Conservation (phyloP, 2,888 invertebrate genomes). For the Conus canariensis region DNA sequence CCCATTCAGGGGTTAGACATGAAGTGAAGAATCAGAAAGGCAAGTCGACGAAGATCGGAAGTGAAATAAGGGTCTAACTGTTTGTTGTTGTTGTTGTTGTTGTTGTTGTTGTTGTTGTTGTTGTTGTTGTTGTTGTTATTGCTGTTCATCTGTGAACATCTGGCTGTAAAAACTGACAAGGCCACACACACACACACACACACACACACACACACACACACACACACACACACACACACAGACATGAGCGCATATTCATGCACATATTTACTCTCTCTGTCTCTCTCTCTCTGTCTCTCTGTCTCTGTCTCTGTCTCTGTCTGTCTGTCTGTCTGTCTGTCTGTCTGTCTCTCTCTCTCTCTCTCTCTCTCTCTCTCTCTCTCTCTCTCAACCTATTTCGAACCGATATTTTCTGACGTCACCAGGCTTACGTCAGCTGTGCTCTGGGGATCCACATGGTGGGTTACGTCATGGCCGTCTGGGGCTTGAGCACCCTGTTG, state of each 20-base stretch:
- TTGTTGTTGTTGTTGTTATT: too few relatives aligned
- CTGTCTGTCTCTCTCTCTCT: conserved; percentile 15
- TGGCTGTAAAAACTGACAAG: too few relatives aligned
- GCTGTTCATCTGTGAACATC: too few relatives aligned
- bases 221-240: background rate
- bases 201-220: too few relatives aligned
- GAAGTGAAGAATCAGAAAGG: too few relatives aligned
- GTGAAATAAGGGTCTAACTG: too few relatives aligned
- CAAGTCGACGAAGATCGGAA: too few relatives aligned
- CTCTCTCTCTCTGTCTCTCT: background rate
- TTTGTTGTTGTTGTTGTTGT: too few relatives aligned
- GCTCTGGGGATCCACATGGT: conserved; percentile 63
- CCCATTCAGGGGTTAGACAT: too few relatives aligned
- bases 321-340: background rate
- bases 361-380: background rate
- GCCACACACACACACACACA: too few relatives aligned
- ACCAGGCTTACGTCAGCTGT: conserved; percentile 67
- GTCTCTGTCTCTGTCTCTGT: background rate
- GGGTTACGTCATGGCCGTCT: conserved; percentile 67
- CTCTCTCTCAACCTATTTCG: background rate
- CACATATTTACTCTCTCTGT: background rate
- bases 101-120: too few relatives aligned
- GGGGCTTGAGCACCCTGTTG: conserved; percentile 58
- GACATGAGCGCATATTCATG: background rate
- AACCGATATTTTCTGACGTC: background rate